Percentiles rank a stretch among this genome's conserved stretches.
phyloP scores from a whole-genome alignment of 2,888 invertebrate species.

The Cosmopolites sordidus region DNA sequence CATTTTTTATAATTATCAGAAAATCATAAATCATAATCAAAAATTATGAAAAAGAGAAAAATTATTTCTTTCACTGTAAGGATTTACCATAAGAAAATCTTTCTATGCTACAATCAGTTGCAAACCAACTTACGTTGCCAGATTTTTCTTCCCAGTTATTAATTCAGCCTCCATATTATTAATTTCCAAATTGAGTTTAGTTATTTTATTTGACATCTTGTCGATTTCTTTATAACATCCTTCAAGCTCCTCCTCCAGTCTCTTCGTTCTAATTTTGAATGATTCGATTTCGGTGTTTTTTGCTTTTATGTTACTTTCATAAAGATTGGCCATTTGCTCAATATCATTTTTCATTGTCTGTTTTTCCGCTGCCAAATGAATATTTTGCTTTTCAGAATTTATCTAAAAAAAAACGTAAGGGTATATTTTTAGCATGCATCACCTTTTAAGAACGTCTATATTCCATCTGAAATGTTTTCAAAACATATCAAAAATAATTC shows the following conservation, averaged over 20 bases:
- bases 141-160: conserved; percentile 20
- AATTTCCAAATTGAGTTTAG: conserved; percentile 38
- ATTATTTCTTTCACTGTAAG: too few species aligned
- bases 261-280: conserved; percentile 45
- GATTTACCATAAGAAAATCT: too few species aligned
- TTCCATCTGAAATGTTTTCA: too few species aligned
- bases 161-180: conserved; percentile 37
- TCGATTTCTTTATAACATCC: conserved; percentile 39
- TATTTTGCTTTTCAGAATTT: conserved; percentile 55
- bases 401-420: conserved; percentile 46
- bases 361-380: conserved; percentile 56
- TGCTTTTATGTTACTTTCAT: conserved; percentile 55
- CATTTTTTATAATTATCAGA: too few species aligned
- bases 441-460: too few species aligned
- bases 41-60: too few species aligned
- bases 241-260: conserved; percentile 46
- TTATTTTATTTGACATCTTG: conserved; percentile 37
- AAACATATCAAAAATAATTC: too few species aligned
- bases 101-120: too few species aligned
- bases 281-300: conserved; percentile 57
- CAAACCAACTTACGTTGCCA: conserved; percentile 17
- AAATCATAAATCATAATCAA: too few species aligned
- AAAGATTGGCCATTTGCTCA: conserved; percentile 54
- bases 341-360: conserved; percentile 57
- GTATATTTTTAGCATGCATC: too few species aligned